Base-by-base conservation (phyloP, 2,888 invertebrate genomes). In the Epinotia brunnichana region DNA sequence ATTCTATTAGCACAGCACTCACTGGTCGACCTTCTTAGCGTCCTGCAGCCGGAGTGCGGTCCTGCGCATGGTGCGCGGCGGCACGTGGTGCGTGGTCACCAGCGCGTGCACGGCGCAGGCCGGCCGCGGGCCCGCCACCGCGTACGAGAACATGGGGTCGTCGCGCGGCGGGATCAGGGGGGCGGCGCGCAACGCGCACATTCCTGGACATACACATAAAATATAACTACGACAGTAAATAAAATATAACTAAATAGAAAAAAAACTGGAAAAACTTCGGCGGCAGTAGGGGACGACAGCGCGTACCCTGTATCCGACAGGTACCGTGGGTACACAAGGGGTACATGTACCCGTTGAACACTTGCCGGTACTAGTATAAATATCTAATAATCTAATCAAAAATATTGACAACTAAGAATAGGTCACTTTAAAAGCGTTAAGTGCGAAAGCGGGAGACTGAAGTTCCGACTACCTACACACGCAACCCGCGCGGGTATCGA, bases 121-220 rank as follows among this genome's bases (percentile, higher is more conserved):
- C 35, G 77, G 48, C 61, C 73, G 74, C 19, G 76, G 63, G n/a
- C 76, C 76, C 61, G 74, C 72, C 17, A 82, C 79, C 66, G 74
- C 75, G 85, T 95, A 95, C 79, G 94, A 94, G 86, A 97, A 97
- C 21, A 95, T 92, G 1, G 95, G 90, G 87, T 96, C 95, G 88
- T 96, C 95, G 41, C 93, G 91, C 0, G 96, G 95, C 7, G 86
- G 84, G 1, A 97, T 81, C 54, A 94, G 94, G 0, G 96, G 95
- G 2, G 90, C 88, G 0, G 96, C 94, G 7, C 92, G 93, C 15
- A 90, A 88, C 0, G 96, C 95, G 81, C 96, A 96, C 74, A 96
- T 94, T 29, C 94, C 95, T 94, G n/a, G n/a, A n/a, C n/a, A n/a
- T n/a, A n/a, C n/a, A n/a, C n/a, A n/a, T n/a, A n/a, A n/a, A n/a